Conservation (phyloP, 2,113 vertebrate species). For the Halichoeres trimaculatus region DNA sequence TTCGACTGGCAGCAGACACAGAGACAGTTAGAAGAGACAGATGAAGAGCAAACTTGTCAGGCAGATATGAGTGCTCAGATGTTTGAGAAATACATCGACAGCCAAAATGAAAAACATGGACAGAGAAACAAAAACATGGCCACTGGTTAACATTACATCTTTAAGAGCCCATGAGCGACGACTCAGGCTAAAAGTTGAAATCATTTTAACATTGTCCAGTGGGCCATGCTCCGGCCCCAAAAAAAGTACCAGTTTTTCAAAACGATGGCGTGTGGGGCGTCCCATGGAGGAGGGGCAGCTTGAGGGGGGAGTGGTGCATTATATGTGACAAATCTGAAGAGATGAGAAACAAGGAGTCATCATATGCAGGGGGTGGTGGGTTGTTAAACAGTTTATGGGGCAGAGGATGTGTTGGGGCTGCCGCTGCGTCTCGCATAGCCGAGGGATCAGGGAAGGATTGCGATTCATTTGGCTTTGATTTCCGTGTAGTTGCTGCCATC, state of each 20-base stretch:
- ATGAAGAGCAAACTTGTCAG: constrained; percentile 37
- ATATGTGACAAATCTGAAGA: constrained; percentile 45
- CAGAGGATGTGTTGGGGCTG: constrained; percentile 53
- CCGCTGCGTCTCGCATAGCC: constrained; percentile 78
- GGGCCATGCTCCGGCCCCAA: constrained; percentile 30
- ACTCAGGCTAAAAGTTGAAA: constrained; percentile 35
- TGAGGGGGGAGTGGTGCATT: constrained; percentile 21
- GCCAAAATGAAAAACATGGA: constrained; percentile 15
- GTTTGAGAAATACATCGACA: constrained; percentile 15
- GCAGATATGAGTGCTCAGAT: constrained; percentile 8
- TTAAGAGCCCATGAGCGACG: constrained; percentile 40
- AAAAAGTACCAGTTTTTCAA: constrained; percentile 55
- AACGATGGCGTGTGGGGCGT: constrained; percentile 31
- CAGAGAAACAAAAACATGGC: constrained; percentile 43
- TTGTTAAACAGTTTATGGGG: constrained; percentile 52
- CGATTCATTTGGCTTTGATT: constrained; percentile 87
- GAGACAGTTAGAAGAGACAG: constrained; percentile 62
- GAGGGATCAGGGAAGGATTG: constrained; percentile 86
- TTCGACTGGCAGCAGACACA: constrained; percentile 80
- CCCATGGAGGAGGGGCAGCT: constrained; percentile 42
- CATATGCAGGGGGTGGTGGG: constrained; percentile 10
- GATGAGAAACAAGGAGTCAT: constrained; percentile 47
- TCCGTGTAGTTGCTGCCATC: constrained; percentile 84
- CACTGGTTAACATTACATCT: constrained; percentile 25
- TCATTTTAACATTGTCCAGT: constrained; percentile 58